phyloP scores from a whole-genome alignment of 2,113 vertebrate genomes.

The Neopipo cinnamomea region DNA sequence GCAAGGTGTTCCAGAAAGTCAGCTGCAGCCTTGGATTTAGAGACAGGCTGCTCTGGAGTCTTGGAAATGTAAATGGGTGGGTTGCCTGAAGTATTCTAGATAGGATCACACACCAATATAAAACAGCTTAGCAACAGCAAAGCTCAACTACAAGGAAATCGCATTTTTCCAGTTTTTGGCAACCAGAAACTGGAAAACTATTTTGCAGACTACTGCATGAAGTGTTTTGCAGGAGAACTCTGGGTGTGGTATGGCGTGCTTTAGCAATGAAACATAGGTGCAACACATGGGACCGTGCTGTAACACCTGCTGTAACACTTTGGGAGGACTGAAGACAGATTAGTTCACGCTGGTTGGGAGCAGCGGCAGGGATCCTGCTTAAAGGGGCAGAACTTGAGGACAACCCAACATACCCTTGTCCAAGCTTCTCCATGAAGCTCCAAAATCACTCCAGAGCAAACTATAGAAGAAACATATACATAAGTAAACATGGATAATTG shows the following conservation, averaged over 20 bases:
- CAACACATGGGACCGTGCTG: background rate
- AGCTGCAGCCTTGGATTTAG: background rate
- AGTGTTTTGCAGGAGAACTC: background rate
- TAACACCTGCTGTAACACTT: background rate
- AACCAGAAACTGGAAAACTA: background rate
- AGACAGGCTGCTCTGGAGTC: background rate
- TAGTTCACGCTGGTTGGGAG: background rate
- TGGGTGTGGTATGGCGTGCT: background rate
- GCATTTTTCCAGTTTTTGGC: background rate
- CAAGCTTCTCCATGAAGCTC: conserved; percentile 51
- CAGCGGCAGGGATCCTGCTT: conserved; percentile 1
- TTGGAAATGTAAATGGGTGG: background rate
- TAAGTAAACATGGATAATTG: background rate
- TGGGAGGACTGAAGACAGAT: background rate
- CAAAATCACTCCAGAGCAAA: conserved; percentile 47
- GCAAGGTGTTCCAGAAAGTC: background rate
- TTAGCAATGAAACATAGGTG: background rate
- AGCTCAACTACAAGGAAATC: background rate
- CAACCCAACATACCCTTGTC: background rate
- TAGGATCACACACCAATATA: background rate
- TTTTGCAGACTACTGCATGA: background rate
- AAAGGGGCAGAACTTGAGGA: background rate
- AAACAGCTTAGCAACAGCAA: background rate
- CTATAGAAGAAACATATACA: conserved; percentile 1
- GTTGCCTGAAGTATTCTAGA: background rate